Percentiles rank a stretch among this genome's conserved stretches.
Evolutionary conservation across 2,888 invertebrate species (phyloP).

Genomic region (Thysanoteuthis rhombus): DNA sequence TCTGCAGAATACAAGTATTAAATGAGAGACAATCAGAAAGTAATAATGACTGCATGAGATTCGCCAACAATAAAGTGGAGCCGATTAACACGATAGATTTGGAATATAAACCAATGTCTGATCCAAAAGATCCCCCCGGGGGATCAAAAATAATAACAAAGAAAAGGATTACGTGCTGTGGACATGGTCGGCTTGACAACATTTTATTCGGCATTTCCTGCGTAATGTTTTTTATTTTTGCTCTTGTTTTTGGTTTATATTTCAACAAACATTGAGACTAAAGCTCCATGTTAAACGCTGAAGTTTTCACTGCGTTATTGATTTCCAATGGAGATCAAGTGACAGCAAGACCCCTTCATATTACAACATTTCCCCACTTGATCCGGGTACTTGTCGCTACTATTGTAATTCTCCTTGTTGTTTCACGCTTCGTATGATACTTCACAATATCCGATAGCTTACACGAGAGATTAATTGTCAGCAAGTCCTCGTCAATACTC

Average conservation of each 20-base stretch:
- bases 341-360: neutral
- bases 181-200: neutral
- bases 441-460: too few relatives aligned
- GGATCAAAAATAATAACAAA: neutral
- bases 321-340: neutral
- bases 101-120: neutral
- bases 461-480: too few relatives aligned
- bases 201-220: neutral
- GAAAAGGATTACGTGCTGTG: neutral
- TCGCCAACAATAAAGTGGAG: neutral
- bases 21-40: neutral
- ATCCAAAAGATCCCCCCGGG: neutral
- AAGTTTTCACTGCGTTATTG: too few relatives aligned
- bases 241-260: neutral
- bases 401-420: too few relatives aligned
- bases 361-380: too few relatives aligned
- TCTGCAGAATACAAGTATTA: neutral
- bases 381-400: too few relatives aligned
- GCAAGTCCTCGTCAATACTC: too few relatives aligned
- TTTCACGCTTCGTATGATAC: too few relatives aligned
- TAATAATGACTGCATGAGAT: neutral
- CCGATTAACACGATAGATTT: neutral
- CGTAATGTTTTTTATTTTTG: neutral
- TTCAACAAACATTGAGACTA: too few relatives aligned
- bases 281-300: too few relatives aligned